Base-by-base conservation (phyloP, 2,797 vertebrate species). In the Danio aesculapii region DNA sequence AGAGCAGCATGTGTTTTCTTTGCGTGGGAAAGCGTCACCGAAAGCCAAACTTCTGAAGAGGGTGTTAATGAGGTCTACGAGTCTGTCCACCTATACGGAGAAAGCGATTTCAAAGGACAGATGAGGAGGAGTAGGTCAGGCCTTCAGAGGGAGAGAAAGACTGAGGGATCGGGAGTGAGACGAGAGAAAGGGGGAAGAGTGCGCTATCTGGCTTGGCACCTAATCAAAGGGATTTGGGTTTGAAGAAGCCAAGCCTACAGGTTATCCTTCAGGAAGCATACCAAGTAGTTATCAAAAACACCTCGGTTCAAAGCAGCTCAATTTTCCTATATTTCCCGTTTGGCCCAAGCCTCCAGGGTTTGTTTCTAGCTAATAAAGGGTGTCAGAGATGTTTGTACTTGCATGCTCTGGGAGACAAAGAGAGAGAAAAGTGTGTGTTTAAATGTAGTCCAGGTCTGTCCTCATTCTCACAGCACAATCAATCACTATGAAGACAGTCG, bases 261-360 rank as follows among this genome's bases (percentile, higher is more conserved):
- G 97, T 99, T 97, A 96, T 96, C 96, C 95, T 97, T 92, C 95
- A 98, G 97, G 98, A 99, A 97, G 97, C 95, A 97, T 97, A 97
- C 96, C 95, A 96, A 97, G 95, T 94, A 97, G 96, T 97, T 98
- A 99, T 98, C 96, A 97, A 97, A 98, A 98, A 97, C 95, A 97
- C 93, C 92, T 95, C 94, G 97, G 96, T 98, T 99, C 97, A 99
- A 99, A 99, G 98, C 94, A 92, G 93, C 95, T 97, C 95, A 94
- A 97, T 98, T 98, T 98, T 97, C 96, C 96, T 95, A 96, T 95
- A 96, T 95, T 96, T 94, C 93, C 94, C 95, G 96, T 96, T 93
- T 95, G 96, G 96, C 94, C 93, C 93, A 92, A 92, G 95, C 95
- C 95, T 86, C 84, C 89, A 87, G 58, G 95, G 96, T 94, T 93